phyloP scores from a whole-genome alignment of 2,113 vertebrate species.

The Melanerpes aurifrons region DNA sequence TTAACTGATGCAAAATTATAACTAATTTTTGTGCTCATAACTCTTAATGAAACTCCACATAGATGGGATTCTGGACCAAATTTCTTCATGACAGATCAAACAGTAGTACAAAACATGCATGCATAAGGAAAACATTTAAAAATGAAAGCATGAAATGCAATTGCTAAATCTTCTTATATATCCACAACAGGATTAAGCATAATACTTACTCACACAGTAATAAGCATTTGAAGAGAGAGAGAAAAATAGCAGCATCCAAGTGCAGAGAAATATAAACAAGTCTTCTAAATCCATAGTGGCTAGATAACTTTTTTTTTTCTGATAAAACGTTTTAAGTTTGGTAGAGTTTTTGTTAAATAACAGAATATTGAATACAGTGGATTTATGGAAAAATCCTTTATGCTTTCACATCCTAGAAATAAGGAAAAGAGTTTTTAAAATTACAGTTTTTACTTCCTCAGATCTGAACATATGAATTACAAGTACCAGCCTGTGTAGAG shows the following conservation, averaged over 20 bases:
- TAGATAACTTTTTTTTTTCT: not conserved
- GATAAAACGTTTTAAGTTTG: not conserved
- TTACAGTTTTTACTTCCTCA: not conserved
- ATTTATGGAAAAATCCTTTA: not conserved
- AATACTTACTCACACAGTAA: not conserved
- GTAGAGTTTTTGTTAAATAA: not conserved
- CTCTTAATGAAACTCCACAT: not conserved
- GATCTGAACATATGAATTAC: not conserved
- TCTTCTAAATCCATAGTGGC: not conserved
- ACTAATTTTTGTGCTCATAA: not conserved
- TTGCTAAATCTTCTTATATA: slow-evolving; percentile 13
- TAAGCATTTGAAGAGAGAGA: not conserved
- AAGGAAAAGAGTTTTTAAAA: not conserved
- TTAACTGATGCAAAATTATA: not conserved
- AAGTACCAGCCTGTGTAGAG: not conserved
- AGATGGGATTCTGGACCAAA: not conserved
- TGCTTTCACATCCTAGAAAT: not conserved
- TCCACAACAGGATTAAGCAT: slow-evolving; percentile 9
- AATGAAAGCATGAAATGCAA: not conserved
- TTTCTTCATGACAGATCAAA: not conserved
- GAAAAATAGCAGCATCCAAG: not conserved
- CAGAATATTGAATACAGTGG: not conserved
- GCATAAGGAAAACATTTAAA: not conserved
- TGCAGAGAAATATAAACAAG: not conserved
- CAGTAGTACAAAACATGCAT: not conserved